Conservation (phyloP, 1,140 invertebrate genomes). For the Philaenus spumarius region DNA sequence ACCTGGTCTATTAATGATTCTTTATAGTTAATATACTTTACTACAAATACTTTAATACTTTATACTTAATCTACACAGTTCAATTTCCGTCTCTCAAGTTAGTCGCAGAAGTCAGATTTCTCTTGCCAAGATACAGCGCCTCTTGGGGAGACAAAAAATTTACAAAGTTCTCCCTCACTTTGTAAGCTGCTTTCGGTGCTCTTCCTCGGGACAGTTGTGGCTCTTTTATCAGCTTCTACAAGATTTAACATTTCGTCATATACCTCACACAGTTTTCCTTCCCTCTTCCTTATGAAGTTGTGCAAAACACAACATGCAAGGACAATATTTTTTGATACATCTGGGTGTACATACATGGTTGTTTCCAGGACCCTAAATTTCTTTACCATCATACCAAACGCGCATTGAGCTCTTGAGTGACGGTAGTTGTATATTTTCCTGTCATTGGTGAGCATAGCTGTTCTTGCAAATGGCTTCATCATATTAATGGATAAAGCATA, state of each 20-base stretch:
- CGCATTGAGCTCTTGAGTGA: constrained; percentile 4
- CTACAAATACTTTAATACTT: no score
- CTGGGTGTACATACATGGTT: constrained; percentile 7
- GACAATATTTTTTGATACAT: constrained; percentile 14
- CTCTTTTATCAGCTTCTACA: background rate
- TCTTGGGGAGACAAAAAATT: background rate
- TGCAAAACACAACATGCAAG: constrained; percentile 10
- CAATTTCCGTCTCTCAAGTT: no score
- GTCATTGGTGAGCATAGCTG: constrained; percentile 29
- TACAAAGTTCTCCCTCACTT: background rate
- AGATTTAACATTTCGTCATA: constrained; percentile 4
- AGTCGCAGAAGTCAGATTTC: constrained; percentile 1
- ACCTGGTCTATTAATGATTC: no score
- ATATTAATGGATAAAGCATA: constrained; percentile 41
- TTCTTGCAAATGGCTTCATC: constrained; percentile 42
- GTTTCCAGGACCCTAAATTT: constrained; percentile 16
- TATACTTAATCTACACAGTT: no score
- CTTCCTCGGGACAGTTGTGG: background rate
- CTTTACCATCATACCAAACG: constrained; percentile 29
- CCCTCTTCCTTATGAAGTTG: background rate
- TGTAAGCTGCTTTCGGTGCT: constrained; percentile 6
- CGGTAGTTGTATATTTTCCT: constrained; percentile 37
- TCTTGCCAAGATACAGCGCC: constrained; percentile 6
- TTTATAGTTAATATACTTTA: no score
- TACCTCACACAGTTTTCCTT: background rate